Evolutionary conservation across 2,888 invertebrate genomes (phyloP), one percentile per base, ranked within the genome.

Genomic region (Eilema caniola): DNA sequence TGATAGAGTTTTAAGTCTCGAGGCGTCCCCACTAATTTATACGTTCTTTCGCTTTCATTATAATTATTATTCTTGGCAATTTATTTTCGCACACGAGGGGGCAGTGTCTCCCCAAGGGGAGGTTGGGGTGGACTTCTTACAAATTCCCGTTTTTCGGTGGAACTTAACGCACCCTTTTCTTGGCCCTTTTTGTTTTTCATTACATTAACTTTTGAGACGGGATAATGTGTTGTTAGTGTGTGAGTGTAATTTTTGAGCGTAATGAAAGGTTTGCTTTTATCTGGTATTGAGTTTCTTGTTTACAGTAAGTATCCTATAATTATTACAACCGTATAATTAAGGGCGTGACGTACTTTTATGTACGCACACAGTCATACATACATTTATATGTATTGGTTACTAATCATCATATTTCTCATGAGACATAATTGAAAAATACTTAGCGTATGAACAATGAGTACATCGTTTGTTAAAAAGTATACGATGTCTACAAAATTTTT

Each of bases 31-130:
- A 95, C 94, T 95, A 95, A 95, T 95, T 95, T 95, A 95, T 95
- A 94, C 94, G 94, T 95, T 95, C 95, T 95, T 95, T 95, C 95
- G 93, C 94, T 94, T 95, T 95, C 95, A 94, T 95, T 95, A 95
- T 95, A 95, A 95, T 95, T 95, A 95, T 95, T 95, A 95, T 95
- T 95, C 95, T 94, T 95, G 94, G 95, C 95, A 95, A 95, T 95
- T 95, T 95, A 95, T 95, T 95, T 95, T 95, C 94, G 95, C 95
- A 95, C 94, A 95, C 95, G 95, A 90, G 93, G 94, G 94, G 94
- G 93, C 90, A 89, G 86, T 89, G 87, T 85, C 89, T 89, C 85
- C 89, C 90, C 86, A 67, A 69, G 78, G 81, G 85, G 87, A 80
- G 84, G 81, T 78, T 80, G 86, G 90, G 85, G 92, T 91, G 86